Conservation (phyloP, 2,888 invertebrate genomes). For the Folsomia candida region DNA sequence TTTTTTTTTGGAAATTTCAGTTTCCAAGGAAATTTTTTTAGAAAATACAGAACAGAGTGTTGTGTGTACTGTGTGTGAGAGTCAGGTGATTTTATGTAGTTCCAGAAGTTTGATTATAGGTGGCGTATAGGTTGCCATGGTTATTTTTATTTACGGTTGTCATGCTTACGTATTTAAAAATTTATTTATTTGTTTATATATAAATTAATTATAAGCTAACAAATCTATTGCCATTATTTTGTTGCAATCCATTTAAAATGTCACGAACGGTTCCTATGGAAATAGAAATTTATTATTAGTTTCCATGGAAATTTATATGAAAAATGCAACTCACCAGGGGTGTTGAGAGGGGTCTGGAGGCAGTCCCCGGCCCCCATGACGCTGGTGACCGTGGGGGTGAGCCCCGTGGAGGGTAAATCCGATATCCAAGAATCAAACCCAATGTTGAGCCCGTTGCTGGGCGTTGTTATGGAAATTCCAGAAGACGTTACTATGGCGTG, state of each 20-base stretch:
- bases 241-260: no score
- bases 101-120: neutral
- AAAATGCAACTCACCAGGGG: no score
- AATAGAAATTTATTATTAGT: neutral
- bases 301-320: neutral
- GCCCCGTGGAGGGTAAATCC: conserved; percentile 29
- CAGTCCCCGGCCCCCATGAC: neutral
- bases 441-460: conserved; percentile 26
- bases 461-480: conserved; percentile 16
- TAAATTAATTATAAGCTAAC: no score
- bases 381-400: conserved; percentile 27
- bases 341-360: neutral
- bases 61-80: neutral
- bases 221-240: no score
- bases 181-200: neutral
- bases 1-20: no score
- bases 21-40: no score
- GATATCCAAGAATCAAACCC: conserved; percentile 34
- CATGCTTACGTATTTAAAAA: neutral
- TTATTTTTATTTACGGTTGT: neutral
- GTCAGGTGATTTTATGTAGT: neutral
- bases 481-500: neutral
- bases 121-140: neutral
- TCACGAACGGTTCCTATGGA: neutral
- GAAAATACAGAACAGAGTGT: no score